phyloP scores from a whole-genome alignment of 2,113 vertebrate species.

The Sceloporus undulatus region DNA sequence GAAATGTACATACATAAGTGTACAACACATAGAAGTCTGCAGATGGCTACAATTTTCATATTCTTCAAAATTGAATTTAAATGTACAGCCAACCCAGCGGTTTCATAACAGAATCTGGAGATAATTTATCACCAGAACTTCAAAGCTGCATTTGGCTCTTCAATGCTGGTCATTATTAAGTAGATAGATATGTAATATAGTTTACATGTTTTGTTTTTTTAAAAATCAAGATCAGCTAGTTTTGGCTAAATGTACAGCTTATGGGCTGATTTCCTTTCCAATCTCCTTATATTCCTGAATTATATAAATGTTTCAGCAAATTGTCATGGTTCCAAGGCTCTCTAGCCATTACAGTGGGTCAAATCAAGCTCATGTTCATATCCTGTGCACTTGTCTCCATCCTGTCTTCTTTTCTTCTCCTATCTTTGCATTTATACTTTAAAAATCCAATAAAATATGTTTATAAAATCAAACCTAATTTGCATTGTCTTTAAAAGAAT shows the following conservation, averaged over 20 bases:
- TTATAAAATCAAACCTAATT: too few relatives aligned
- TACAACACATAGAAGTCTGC: background rate
- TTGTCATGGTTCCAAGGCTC: background rate
- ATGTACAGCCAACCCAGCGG: conserved; percentile 44
- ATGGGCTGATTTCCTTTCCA: conserved; percentile 14
- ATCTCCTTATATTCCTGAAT: conserved; percentile 24
- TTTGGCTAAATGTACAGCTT: conserved; percentile 35
- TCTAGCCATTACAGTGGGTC: background rate
- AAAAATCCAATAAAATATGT: too few relatives aligned
- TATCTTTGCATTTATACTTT: too few relatives aligned
- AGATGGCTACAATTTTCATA: conserved; percentile 64
- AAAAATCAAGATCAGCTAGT: conserved; percentile 31
- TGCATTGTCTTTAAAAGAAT: too few relatives aligned
- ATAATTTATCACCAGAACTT: conserved; percentile 68
- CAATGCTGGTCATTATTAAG: conserved; percentile 45
- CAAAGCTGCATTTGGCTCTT: conserved; percentile 57
- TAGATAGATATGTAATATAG: conserved; percentile 61
- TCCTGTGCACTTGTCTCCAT: too few relatives aligned
- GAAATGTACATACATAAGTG: fast-evolving
- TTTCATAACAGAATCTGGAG: conserved; percentile 50
- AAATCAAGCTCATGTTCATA: background rate
- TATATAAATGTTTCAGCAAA: fast-evolving
- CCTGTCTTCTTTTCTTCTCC: too few relatives aligned
- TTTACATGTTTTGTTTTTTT: conserved; percentile 53
- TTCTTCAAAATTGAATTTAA: conserved; percentile 64